Conservation (phyloP, 1,140 invertebrate species). For the Dendrolimus punctatus region DNA sequence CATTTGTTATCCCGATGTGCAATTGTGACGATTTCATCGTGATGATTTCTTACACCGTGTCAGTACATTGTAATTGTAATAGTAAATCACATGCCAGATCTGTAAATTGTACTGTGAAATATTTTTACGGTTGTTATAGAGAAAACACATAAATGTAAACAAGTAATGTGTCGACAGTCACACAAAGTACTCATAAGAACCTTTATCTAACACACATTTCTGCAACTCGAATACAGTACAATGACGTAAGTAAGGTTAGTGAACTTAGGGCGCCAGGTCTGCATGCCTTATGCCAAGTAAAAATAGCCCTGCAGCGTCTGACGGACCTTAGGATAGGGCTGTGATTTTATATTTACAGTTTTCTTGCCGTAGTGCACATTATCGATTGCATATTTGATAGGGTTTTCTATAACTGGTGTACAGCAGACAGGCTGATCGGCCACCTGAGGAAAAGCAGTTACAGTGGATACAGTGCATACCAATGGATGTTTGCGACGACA, state of each 20-base stretch:
- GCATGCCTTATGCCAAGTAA: conserved; percentile 32
- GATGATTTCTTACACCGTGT: too few relatives aligned
- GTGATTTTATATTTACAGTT: neutral
- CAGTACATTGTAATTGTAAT: too few relatives aligned
- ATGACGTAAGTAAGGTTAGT: conserved; percentile 23
- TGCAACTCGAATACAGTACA: conserved; percentile 1
- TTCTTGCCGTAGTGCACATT: too few relatives aligned
- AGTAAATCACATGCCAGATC: too few relatives aligned
- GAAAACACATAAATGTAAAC: too few relatives aligned
- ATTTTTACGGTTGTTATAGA: too few relatives aligned
- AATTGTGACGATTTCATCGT: too few relatives aligned
- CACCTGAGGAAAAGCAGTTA: neutral
- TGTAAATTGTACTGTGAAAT: too few relatives aligned
- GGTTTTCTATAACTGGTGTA: too few relatives aligned
- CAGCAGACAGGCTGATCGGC: neutral
- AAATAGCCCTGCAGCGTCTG: conserved; percentile 24
- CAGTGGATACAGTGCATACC: neutral
- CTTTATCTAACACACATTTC: conserved; percentile 5
- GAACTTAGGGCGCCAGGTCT: conserved; percentile 32
- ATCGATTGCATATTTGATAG: too few relatives aligned
- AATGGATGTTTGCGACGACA: too few relatives aligned
- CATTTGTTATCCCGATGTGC: too few relatives aligned
- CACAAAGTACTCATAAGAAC: neutral
- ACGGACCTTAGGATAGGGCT: conserved; percentile 1
- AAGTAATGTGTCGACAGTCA: neutral